phyloP scores from a whole-genome alignment of 35 echinoderm and acorn worm genomes.

The Patiria miniata region DNA sequence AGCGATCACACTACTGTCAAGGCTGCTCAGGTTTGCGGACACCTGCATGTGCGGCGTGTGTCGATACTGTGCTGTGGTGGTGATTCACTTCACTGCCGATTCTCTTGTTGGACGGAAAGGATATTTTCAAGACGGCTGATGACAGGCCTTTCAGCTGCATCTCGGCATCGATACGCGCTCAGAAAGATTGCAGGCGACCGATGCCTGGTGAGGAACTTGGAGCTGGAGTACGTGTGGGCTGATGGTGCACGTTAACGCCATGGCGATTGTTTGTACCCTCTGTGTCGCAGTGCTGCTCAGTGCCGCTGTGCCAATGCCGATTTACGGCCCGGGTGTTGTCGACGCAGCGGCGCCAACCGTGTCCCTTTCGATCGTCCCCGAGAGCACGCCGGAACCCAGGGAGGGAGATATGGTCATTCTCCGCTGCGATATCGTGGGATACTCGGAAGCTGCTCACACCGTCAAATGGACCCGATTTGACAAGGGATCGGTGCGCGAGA shows the following conservation, averaged over 20 bases:
- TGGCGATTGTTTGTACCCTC: not conserved
- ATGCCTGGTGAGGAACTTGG: not conserved
- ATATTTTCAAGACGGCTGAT: too few relatives aligned
- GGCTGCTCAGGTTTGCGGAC: not conserved
- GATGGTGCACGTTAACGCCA: not conserved
- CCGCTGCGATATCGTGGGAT: conserved; percentile 13
- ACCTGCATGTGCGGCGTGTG: not conserved
- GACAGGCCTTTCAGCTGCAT: too few relatives aligned
- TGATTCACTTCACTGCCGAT: too few relatives aligned
- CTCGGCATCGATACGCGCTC: too few relatives aligned
- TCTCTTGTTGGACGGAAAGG: too few relatives aligned
- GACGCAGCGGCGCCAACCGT: not conserved
- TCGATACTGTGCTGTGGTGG: too few relatives aligned
- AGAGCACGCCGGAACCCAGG: conserved; percentile 11
- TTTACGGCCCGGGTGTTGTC: not conserved
- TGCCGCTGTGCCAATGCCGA: not conserved
- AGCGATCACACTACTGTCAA: not conserved
- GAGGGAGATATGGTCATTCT: conserved; percentile 18
- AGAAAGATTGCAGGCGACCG: not conserved
- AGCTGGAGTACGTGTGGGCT: not conserved
- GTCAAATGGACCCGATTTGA: conserved; percentile 5
- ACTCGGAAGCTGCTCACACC: not conserved
- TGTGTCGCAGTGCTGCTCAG: not conserved
- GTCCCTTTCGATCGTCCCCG: not conserved
- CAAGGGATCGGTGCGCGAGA: conserved; percentile 10